These are phyloP conservation scores for Coenobita brevimanus DNA, from an alignment of 1,140 invertebrate species.

Conservation along the genomic window DNA sequence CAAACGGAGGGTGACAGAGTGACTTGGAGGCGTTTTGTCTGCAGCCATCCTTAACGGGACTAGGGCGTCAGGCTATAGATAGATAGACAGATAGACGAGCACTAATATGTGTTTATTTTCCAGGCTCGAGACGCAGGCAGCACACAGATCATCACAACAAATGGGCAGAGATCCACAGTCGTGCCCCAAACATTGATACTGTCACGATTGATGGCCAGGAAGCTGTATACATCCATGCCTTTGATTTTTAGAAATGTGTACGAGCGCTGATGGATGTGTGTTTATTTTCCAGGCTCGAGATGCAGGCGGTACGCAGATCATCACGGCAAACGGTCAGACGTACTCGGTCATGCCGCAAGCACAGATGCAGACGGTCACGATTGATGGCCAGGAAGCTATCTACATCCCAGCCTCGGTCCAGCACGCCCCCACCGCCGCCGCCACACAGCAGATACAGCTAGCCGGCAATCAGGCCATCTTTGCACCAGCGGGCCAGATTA, in stretches of 20 bases:
- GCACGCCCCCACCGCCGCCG: conserved; percentile 37
- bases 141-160: neutral
- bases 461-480: conserved; percentile 54
- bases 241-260: neutral
- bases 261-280: neutral
- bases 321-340: conserved; percentile 68
- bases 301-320: conserved; percentile 58
- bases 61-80: too few relatives aligned
- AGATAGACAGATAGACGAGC: too few relatives aligned
- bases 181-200: too few relatives aligned
- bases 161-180: too few relatives aligned
- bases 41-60: too few relatives aligned
- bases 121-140: neutral
- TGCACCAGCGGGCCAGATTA: conserved; percentile 44
- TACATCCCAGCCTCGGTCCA: conserved; percentile 80
- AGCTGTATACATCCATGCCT: neutral
- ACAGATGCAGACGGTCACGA: conserved; percentile 90
- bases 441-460: conserved; percentile 63
- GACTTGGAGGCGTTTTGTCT: too few relatives aligned
- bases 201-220: too few relatives aligned
- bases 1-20: too few relatives aligned
- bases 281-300: conserved; percentile 28
- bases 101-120: neutral
- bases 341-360: conserved; percentile 73
- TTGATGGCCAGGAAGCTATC: conserved; percentile 93